Evolutionary conservation across 2,888 invertebrate species (phyloP).

Genomic region (Microctonus brassicae): DNA sequence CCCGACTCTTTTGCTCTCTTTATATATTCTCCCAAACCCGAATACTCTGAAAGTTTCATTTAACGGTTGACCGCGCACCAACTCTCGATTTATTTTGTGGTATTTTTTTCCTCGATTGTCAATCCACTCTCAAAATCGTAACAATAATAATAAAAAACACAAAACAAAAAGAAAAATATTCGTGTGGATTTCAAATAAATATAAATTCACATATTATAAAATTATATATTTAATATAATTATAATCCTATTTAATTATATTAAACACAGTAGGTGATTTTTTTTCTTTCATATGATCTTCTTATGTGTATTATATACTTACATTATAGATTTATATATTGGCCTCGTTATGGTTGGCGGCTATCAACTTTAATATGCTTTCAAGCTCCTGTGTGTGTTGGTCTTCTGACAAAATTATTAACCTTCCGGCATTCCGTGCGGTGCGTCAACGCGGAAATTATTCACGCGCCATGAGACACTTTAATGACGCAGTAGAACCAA

Average conservation of each 20-base stretch:
- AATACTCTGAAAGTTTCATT: constrained; percentile 37
- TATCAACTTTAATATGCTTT: constrained; percentile 47
- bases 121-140: background rate
- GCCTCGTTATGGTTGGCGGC: no score
- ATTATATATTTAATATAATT: no score
- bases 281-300: no score
- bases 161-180: constrained; percentile 10
- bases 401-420: constrained; percentile 56
- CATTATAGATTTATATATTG: no score
- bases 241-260: no score
- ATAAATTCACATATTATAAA: background rate
- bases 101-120: constrained; percentile 11
- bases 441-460: constrained; percentile 56
- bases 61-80: constrained; percentile 34
- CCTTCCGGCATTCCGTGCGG: constrained; percentile 49
- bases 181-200: background rate
- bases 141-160: no score
- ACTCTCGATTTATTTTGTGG: constrained; percentile 37
- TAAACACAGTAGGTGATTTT: no score
- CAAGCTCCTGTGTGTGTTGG: background rate
- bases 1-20: constrained; percentile 16
- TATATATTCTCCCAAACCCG: constrained; percentile 19
- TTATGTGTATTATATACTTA: no score
- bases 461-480: constrained; percentile 56
- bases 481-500: constrained; percentile 50